phyloP scores from a whole-genome alignment of 1,140 invertebrate species.

The Gonatopus flavifemur region DNA sequence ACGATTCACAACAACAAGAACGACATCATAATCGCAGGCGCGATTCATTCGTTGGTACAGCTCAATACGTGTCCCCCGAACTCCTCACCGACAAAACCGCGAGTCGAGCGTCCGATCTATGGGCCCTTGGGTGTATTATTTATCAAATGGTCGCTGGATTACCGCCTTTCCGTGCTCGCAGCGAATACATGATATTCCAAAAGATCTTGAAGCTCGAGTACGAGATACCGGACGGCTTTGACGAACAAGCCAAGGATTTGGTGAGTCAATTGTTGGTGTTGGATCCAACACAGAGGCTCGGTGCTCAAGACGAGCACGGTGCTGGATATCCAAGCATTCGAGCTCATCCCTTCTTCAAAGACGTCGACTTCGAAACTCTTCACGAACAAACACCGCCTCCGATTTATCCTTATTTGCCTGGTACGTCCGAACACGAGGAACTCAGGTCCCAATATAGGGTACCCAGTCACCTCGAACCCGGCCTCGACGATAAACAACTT shows the following conservation, averaged over 20 bases:
- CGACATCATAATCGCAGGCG: constrained; percentile 58
- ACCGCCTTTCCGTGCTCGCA: constrained; percentile 88
- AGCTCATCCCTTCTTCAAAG: constrained; percentile 82
- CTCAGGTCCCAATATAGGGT: constrained; percentile 65
- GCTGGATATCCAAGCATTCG: constrained; percentile 81
- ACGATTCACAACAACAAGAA: constrained; percentile 30
- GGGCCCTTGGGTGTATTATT: constrained; percentile 96
- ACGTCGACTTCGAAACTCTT: constrained; percentile 82
- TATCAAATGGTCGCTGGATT: constrained; percentile 95
- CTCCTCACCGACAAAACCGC: constrained; percentile 81
- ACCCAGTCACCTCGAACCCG: constrained; percentile 80
- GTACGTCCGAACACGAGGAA: constrained; percentile 73
- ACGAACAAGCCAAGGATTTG: constrained; percentile 79
- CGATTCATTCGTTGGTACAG: constrained; percentile 97
- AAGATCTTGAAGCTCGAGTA: constrained; percentile 92
- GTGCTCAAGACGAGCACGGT: constrained; percentile 73
- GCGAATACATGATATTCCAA: constrained; percentile 96
- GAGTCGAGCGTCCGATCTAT: constrained; percentile 87
- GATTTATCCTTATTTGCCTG: constrained; percentile 82
- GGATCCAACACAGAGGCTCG: constrained; percentile 78
- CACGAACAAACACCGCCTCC: constrained; percentile 77
- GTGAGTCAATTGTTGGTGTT: constrained; percentile 84
- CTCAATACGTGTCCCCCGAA: constrained; percentile 98
- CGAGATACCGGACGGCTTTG: constrained; percentile 90
- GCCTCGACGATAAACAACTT: constrained; percentile 79